Base-by-base conservation (phyloP, 2,888 invertebrate species). In the Drosophila planitibia region DNA sequence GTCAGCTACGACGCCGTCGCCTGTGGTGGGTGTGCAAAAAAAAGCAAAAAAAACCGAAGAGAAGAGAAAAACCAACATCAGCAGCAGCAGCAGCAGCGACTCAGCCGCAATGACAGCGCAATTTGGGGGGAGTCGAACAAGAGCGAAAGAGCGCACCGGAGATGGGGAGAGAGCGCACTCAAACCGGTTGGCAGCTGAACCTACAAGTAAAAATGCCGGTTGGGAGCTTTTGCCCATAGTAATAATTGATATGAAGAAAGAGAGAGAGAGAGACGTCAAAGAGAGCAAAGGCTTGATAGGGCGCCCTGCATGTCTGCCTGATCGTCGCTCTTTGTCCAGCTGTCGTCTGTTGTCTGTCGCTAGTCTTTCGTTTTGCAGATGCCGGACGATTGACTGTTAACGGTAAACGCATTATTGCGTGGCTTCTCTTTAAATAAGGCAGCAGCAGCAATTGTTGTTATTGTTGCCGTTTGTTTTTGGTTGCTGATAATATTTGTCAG, bases 171-270 rank as follows among this genome's bases (percentile, higher is more conserved):
- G 74, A 52, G 75, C 55, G 70, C 73, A 53, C 54, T 30, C 25
- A 83, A 86, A 86, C 86, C 86, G 86, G 86, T 86, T 82, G 86
- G 74, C 83, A 83, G 88, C 85, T 83, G 83, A 74, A 80, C 53
- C 66, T 61, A 25, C 25, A 47, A 54, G 72, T 51, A 72, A 88
- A 85, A 86, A 86, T 88, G 86, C 89, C 86, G 86, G 86, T 81
- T 86, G 86, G 71, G 65, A 77, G 73, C 77, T 81, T 84, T 78
- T 74, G 68, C 77, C 81, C 67, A 51, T 49, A 41, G 28, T 37
- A 66, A 63, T 66, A 44, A 57, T 65, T 44, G 51, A 51, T 37
- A 16, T 30, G 28, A 32, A 41, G 49, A 55, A 22, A 37, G 44
- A 44, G 62, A 39, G 49, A 60, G 32, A 32, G 44, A n/a, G 35